Evolutionary conservation across 2,797 vertebrate species (phyloP).

Genomic region (Lacerta bilineata): DNA sequence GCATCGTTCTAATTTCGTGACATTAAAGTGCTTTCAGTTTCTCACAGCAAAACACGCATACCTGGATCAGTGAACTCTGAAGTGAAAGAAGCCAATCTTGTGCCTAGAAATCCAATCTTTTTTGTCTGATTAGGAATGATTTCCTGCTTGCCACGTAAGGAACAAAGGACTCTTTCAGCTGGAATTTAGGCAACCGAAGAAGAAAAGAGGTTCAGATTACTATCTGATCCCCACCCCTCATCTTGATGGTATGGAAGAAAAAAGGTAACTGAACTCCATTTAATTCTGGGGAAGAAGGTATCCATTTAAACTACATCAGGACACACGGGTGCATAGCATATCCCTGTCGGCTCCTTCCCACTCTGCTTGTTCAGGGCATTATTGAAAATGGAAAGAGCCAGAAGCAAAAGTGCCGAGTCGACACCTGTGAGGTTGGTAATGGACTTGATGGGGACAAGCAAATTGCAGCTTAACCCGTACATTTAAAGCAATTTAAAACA

Average conservation of each 20-base stretch:
- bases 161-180: constrained; percentile 42
- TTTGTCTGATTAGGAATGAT: constrained; percentile 28
- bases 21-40: background rate
- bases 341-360: background rate
- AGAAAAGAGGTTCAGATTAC: constrained; percentile 32
- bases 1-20: background rate
- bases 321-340: background rate
- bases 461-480: background rate
- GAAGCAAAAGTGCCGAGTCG: background rate
- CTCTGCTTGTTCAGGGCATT: background rate
- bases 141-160: constrained; percentile 24
- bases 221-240: background rate
- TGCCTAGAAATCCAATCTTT: constrained; percentile 33
- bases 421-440: background rate
- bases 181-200: constrained; percentile 32
- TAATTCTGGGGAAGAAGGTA: background rate
- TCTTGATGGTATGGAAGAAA: background rate
- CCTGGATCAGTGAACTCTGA: constrained; percentile 32
- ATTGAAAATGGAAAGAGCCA: background rate
- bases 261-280: constrained; percentile 13
- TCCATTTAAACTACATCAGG: constrained; percentile 1
- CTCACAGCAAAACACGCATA: constrained; percentile 13
- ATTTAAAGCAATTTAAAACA: background rate
- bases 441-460: background rate
- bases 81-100: constrained; percentile 38